phyloP scores from a whole-genome alignment of 2,797 vertebrate species.

The Cynopterus sphinx region DNA sequence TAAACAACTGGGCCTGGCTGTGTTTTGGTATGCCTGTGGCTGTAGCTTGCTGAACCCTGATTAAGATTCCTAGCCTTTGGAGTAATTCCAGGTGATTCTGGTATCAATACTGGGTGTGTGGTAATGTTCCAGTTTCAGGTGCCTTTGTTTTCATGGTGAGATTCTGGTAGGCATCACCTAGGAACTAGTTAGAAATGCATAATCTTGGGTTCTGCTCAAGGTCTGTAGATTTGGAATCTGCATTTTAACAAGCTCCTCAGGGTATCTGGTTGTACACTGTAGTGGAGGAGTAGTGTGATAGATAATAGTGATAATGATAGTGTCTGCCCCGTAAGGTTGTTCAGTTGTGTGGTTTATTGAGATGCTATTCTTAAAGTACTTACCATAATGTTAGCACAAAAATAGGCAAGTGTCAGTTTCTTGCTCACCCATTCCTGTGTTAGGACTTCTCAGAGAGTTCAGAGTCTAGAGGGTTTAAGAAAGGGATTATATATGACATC shows the following conservation, averaged over 20 bases:
- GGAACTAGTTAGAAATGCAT: background rate
- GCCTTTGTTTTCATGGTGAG: background rate
- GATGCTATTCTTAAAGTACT: background rate
- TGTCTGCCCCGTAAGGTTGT: accelerated
- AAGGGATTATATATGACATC: background rate
- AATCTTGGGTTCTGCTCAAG: background rate
- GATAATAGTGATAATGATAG: background rate
- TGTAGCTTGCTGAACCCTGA: background rate
- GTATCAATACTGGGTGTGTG: background rate
- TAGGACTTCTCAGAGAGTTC: background rate
- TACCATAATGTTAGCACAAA: background rate
- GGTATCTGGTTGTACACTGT: background rate
- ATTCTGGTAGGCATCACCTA: background rate
- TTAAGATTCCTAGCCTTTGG: background rate
- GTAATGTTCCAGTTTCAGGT: background rate
- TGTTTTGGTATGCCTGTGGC: background rate
- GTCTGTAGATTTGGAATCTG: background rate
- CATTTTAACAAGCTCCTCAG: background rate
- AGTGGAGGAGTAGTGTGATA: background rate
- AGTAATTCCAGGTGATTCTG: background rate
- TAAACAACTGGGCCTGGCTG: background rate
- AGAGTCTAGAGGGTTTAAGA: background rate
- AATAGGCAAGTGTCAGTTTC: background rate
- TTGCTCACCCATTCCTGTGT: background rate
- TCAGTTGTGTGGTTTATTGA: background rate